Evolutionary conservation across 1,140 invertebrate genomes (phyloP).

Genomic region (Maniola jurtina): DNA sequence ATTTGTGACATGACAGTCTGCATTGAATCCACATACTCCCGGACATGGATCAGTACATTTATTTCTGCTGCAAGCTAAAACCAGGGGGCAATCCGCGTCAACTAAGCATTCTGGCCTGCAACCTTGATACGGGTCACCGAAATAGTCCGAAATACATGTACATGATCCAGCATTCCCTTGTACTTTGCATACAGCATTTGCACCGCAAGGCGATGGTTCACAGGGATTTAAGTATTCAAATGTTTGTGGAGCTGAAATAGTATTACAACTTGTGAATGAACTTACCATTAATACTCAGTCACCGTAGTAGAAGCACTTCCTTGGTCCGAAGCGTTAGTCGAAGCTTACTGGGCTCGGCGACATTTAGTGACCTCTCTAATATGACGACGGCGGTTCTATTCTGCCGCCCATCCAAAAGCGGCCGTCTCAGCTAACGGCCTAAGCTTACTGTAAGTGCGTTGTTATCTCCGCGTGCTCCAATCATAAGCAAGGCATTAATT

Average conservation of each 20-base stretch:
- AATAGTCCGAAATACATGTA: slow-evolving; percentile 84
- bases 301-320: slow-evolving; percentile 72
- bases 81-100: slow-evolving; percentile 88
- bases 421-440: slow-evolving; percentile 62
- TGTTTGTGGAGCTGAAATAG: slow-evolving; percentile 70
- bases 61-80: slow-evolving; percentile 86
- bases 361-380: slow-evolving; percentile 67
- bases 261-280: slow-evolving; percentile 53
- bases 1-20: slow-evolving; percentile 88
- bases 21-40: slow-evolving; percentile 88
- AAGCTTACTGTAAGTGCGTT: slow-evolving; percentile 78
- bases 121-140: slow-evolving; percentile 88
- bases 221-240: slow-evolving; percentile 81
- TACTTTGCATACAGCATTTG: slow-evolving; percentile 84
- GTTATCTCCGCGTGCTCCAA: slow-evolving; percentile 77
- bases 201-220: slow-evolving; percentile 87
- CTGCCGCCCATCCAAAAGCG: slow-evolving; percentile 69
- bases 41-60: slow-evolving; percentile 91
- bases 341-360: slow-evolving; percentile 71
- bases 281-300: slow-evolving; percentile 59
- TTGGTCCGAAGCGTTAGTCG: slow-evolving; percentile 76
- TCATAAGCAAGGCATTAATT: slow-evolving; percentile 74
- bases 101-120: slow-evolving; percentile 89
- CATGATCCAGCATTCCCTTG: slow-evolving; percentile 84
- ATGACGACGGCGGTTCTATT: slow-evolving; percentile 61